phyloP scores from a whole-genome alignment of 2,888 invertebrate genomes.

The Trachelus iudaicus region DNA sequence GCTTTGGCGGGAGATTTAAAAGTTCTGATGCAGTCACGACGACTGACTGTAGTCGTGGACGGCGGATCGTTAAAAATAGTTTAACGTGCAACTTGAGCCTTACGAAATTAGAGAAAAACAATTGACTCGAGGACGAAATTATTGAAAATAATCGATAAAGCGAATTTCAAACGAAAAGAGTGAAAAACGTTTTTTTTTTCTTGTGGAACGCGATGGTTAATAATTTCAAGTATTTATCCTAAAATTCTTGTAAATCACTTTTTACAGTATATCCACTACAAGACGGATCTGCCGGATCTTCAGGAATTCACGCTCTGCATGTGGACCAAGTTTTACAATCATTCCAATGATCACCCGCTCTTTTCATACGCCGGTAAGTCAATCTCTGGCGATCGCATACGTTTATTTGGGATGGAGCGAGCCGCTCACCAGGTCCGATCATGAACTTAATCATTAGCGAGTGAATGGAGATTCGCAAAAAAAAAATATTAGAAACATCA shows the following conservation, averaged over 20 bases:
- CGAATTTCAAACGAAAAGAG: not conserved
- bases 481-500: not conserved
- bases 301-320: conserved; percentile 87
- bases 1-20: not conserved
- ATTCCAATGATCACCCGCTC: conserved; percentile 83
- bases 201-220: not conserved
- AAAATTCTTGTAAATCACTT: conserved; percentile 26
- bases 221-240: not conserved
- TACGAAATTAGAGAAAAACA: not conserved
- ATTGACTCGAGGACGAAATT: not conserved
- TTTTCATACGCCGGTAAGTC: conserved; percentile 83
- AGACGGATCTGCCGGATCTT: conserved; percentile 77
- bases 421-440: not conserved
- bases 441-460: not conserved
- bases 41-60: not conserved
- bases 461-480: not conserved
- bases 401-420: not conserved
- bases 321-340: conserved; percentile 86
- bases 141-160: not conserved
- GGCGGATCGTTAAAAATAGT: not conserved
- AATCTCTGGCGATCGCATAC: not conserved
- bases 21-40: not conserved
- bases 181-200: not conserved
- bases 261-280: conserved; percentile 81
- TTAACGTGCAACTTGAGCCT: not conserved